Evolutionary conservation across 1,140 invertebrate species (phyloP).

Genomic region (Drosophila bifasciata): DNA sequence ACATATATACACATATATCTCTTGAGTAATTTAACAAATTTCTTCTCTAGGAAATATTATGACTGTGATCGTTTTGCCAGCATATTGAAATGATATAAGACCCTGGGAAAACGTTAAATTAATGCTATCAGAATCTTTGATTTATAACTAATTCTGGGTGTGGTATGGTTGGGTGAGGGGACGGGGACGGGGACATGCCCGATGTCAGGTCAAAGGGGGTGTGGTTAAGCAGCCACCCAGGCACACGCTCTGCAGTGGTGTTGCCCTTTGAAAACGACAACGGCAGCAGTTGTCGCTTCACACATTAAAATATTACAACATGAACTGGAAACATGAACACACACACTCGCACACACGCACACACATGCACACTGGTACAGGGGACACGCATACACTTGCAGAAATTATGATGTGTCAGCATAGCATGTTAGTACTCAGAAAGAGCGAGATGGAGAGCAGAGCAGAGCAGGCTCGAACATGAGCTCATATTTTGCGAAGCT

Average conservation of each 20-base stretch:
- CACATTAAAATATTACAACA: slow-evolving; percentile 82
- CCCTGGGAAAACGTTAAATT: slow-evolving; percentile 56
- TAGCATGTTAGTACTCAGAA: slow-evolving; percentile 40
- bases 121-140: slow-evolving; percentile 66
- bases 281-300: slow-evolving; percentile 79
- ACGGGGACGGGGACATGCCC: too few relatives aligned
- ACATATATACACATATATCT: not conserved
- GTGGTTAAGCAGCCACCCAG: too few relatives aligned
- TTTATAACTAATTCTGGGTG: slow-evolving; percentile 54
- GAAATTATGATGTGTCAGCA: slow-evolving; percentile 80
- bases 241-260: not conserved
- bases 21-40: slow-evolving; percentile 2
- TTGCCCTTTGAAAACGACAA: slow-evolving; percentile 63
- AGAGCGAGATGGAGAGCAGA: too few relatives aligned
- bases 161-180: not conserved
- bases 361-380: slow-evolving; percentile 2
- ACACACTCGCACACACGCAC: slow-evolving; percentile 31
- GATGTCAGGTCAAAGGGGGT: not conserved
- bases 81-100: slow-evolving; percentile 69
- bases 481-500: slow-evolving; percentile 73
- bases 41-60: not conserved
- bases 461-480: slow-evolving; percentile 31
- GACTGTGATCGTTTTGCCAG: slow-evolving; percentile 40
- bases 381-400: slow-evolving; percentile 43
- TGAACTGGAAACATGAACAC: slow-evolving; percentile 76